Evolutionary conservation across 2,888 invertebrate species (phyloP), one percentile per base, ranked within the genome.

Genomic region (Alviniconcha strummeri): DNA sequence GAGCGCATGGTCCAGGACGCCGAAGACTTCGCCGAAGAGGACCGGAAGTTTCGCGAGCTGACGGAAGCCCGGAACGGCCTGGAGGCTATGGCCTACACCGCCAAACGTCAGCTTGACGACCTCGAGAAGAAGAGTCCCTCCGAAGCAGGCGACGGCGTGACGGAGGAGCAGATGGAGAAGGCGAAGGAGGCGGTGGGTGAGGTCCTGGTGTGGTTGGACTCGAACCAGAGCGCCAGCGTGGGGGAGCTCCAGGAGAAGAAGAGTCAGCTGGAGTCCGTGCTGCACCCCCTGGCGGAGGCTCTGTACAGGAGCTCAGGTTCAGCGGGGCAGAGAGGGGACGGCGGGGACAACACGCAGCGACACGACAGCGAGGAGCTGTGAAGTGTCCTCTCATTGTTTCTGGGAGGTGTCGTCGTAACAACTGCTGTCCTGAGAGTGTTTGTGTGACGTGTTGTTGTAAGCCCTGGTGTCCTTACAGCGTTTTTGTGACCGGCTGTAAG

Each of bases 1-100:
- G 99, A 99, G 93, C 96, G 98, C 87, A 99, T 99, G 99, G 98
- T 99, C 94, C 97, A 97, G 86, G 99, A 99, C 93, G 99, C 99
- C 0, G 99, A 99, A 95, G 97, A 97, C 94, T 99, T 98, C 94
- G 98, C 99, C 52, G 99, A 99, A 92, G 99, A 99, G 90, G 99
- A 99, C 94, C 98, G 98, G 95, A 98, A 97, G 94, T 86, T 91
- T 13, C 93, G 93, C 87, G 91, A 98, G 94, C 96, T 97, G 82
- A 98, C 99, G 8, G 99, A 99, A 93, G 96, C 99, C 2, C 96
- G 98, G 88, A 99, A 99, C 94, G 99, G 99, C 93, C 95, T 99
- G 83, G 99, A 99, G 94, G 89, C 91, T 81, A 99, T 99, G 91
- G 98, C 98, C 0, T 99, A 99, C 95, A 98, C 97, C 9, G 95